Percentiles rank a stretch among this genome's conserved stretches.
phyloP scores from a whole-genome alignment of 2,797 vertebrate species.

The Enteromius thamalakanensis region DNA sequence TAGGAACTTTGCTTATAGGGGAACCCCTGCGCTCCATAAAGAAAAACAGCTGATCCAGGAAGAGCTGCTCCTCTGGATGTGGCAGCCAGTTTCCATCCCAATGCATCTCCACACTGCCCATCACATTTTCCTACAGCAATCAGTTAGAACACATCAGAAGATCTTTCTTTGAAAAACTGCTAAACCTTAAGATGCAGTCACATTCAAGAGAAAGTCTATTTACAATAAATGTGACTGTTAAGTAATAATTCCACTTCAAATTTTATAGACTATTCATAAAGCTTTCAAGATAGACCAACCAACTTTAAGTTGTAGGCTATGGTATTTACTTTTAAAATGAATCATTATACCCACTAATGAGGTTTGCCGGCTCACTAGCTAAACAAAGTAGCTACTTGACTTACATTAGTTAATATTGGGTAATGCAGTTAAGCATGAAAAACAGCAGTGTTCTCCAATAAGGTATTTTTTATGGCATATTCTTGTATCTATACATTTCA shows the following conservation, averaged over 20 bases:
- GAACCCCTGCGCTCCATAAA: conserved; percentile 78
- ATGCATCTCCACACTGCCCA: conserved; percentile 76
- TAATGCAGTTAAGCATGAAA: not conserved
- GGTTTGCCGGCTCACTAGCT: not conserved
- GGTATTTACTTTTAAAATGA: not conserved
- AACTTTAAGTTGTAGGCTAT: not conserved
- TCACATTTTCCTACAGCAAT: conserved; percentile 75
- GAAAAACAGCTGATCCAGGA: conserved; percentile 78
- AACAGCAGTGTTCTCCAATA: not conserved
- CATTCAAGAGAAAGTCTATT: not conserved
- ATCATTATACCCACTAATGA: not conserved
- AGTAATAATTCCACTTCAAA: not conserved
- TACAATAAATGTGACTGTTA: not conserved
- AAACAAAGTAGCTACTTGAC: not conserved
- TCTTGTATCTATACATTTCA: not conserved
- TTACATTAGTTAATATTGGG: not conserved
- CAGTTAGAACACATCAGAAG: not conserved
- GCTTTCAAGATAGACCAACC: not conserved
- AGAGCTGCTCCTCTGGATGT: conserved; percentile 81
- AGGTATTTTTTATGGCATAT: not conserved
- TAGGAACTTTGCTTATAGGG: conserved; percentile 82
- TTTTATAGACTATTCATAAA: not conserved
- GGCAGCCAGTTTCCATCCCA: conserved; percentile 78
- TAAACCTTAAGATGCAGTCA: not conserved
- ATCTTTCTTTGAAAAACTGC: not conserved